Conservation (phyloP, 2,113 vertebrate genomes). For the Chlorodrepanis virens region DNA sequence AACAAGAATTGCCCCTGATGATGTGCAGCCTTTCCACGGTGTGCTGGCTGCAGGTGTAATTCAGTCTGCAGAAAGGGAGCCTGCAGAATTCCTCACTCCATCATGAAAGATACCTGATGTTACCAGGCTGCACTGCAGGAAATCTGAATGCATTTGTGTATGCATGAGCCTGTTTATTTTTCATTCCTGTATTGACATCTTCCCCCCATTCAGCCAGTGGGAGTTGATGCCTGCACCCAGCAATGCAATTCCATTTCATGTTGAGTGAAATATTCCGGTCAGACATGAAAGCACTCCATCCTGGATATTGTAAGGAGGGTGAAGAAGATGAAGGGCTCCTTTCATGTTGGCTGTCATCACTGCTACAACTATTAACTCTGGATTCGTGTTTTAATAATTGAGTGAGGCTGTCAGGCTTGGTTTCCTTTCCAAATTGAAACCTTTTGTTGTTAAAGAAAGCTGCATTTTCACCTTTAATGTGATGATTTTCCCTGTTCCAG, state of each 20-base stretch:
- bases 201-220: neutral
- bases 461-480: neutral
- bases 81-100: neutral
- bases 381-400: neutral
- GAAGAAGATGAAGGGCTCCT: neutral
- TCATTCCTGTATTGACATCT: fast-evolving
- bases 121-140: neutral
- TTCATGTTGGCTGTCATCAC: neutral
- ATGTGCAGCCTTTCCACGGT: neutral
- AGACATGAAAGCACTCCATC: neutral
- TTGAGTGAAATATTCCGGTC: neutral
- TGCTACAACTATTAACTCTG: neutral
- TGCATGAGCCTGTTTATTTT: neutral
- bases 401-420: neutral
- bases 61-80: neutral
- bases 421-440: neutral
- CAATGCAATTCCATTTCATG: neutral
- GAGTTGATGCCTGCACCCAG: neutral
- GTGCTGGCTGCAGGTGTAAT: neutral
- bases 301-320: neutral
- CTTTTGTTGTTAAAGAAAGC: neutral
- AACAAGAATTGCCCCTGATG: neutral
- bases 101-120: fast-evolving
- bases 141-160: fast-evolving
- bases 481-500: neutral